A percentile compares a stretch with the other conserved stretches of the same genome.
Conservation (phyloP, 2,888 invertebrate genomes). For the Tachina fera region DNA sequence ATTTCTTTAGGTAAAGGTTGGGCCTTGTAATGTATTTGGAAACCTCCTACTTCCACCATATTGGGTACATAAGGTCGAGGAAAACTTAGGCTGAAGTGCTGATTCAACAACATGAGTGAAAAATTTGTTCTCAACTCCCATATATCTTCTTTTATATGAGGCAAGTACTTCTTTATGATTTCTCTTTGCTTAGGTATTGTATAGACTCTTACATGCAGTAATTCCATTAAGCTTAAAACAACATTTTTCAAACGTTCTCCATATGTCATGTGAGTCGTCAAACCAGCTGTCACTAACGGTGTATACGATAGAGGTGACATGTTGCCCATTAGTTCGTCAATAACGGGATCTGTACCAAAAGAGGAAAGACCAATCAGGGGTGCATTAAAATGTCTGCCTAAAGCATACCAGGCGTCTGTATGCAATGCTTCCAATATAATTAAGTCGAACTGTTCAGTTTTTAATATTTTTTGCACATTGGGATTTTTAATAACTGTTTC, state of each 20-base stretch:
- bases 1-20: slow-evolving; percentile 78
- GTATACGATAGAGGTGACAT: slow-evolving; percentile 79
- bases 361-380: slow-evolving; percentile 75
- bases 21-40: slow-evolving; percentile 78
- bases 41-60: slow-evolving; percentile 81
- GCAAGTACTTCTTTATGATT: slow-evolving; percentile 71
- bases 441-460: slow-evolving; percentile 79
- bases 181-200: slow-evolving; percentile 38
- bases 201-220: slow-evolving; percentile 25
- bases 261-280: slow-evolving; percentile 80
- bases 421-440: slow-evolving; percentile 79
- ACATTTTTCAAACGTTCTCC: slow-evolving; percentile 79
- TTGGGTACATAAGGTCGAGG: slow-evolving; percentile 80
- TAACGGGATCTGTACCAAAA: slow-evolving; percentile 72
- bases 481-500: slow-evolving; percentile 62
- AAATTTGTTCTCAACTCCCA: slow-evolving; percentile 75
- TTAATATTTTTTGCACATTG: slow-evolving; percentile 73
- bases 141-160: slow-evolving; percentile 73
- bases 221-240: slow-evolving; percentile 46
- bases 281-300: slow-evolving; percentile 74
- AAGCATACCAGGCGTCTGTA: slow-evolving; percentile 78
- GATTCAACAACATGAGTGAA: slow-evolving; percentile 79
- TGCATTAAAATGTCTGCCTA: slow-evolving; percentile 78
- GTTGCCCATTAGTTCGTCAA: slow-evolving; percentile 75
- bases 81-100: slow-evolving; percentile 79